Percentiles rank a stretch among this genome's conserved stretches.
Conservation (phyloP, 2,113 vertebrate genomes). For the Ursus arctos region DNA sequence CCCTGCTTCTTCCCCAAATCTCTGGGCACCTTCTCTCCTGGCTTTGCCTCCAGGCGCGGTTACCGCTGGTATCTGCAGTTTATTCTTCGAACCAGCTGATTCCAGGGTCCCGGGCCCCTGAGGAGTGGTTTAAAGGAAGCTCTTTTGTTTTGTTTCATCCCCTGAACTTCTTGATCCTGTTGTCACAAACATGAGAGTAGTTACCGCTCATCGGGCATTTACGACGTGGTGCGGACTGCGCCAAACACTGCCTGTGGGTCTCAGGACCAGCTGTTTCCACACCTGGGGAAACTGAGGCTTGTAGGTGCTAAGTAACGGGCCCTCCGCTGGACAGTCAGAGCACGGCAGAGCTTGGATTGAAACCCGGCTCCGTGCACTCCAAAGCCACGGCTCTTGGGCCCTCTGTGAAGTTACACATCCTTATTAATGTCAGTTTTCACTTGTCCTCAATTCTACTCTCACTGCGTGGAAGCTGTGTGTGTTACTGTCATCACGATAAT, state of each 20-base stretch:
- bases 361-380: not conserved
- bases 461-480: not conserved
- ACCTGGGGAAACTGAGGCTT: not conserved
- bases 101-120: no score
- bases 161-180: not conserved
- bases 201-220: not conserved
- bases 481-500: not conserved
- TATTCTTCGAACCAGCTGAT: not conserved
- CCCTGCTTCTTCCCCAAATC: not conserved
- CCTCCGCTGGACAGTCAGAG: not conserved
- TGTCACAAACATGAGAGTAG: no score
- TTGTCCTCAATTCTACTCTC: not conserved
- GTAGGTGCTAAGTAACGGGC: not conserved
- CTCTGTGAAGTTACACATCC: not conserved
- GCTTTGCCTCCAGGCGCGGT: not conserved
- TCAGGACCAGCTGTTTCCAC: not conserved
- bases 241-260: no score
- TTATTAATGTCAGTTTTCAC: not conserved
- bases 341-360: not conserved
- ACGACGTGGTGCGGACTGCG: accelerated
- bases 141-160: not conserved
- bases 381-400: not conserved
- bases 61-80: not conserved
- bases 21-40: not conserved
- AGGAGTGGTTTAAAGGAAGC: not conserved